phyloP scores from a whole-genome alignment of 1,140 invertebrate genomes.

The Diachasmimorpha longicaudata region DNA sequence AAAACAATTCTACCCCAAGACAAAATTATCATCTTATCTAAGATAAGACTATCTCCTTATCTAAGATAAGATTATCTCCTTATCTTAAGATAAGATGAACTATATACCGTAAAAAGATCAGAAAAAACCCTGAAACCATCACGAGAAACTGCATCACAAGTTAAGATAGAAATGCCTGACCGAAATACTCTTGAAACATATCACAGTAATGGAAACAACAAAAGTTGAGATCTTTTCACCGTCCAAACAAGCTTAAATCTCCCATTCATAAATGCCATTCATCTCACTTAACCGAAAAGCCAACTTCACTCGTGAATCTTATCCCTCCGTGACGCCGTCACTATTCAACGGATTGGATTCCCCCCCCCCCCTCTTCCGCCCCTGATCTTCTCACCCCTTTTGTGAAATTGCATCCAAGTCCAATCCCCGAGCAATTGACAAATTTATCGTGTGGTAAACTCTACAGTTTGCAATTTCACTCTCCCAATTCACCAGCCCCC shows the following conservation, averaged over 20 bases:
- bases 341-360: not conserved
- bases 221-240: not conserved
- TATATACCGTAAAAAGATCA: too few species aligned
- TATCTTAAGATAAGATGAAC: too few species aligned
- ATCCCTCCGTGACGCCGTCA: not conserved
- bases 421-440: not conserved
- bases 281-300: not conserved
- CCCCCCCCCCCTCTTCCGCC: not conserved
- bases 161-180: too few species aligned
- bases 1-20: too few species aligned
- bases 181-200: too few species aligned
- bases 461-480: not conserved
- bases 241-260: not conserved
- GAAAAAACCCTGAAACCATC: too few species aligned
- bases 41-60: too few species aligned
- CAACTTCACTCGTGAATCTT: not conserved
- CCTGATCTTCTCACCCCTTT: not conserved
- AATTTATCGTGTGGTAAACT: not conserved
- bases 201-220: too few species aligned
- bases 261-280: not conserved
- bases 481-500: not conserved
- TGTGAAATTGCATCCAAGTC: not conserved
- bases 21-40: too few species aligned
- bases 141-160: too few species aligned
- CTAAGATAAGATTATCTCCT: too few species aligned